Evolutionary conservation across 2,113 vertebrate genomes (phyloP).

Genomic region (Calidris pugnax): DNA sequence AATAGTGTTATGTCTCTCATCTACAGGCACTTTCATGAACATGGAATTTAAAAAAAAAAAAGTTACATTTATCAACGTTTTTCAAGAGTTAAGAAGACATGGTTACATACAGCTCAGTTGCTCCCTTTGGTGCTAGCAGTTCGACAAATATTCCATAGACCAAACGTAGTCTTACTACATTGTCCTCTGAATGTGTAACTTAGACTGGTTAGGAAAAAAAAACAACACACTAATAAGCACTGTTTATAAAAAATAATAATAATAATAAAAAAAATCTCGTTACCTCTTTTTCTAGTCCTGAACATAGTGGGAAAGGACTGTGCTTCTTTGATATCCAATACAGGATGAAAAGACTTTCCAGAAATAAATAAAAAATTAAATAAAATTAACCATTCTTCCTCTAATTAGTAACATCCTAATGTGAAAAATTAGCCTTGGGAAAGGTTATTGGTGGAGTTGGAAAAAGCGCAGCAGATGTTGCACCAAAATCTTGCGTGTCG

Average conservation of each 20-base stretch:
- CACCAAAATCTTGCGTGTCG: slow-evolving; percentile 1
- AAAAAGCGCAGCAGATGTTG: not conserved
- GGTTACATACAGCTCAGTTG: slow-evolving; percentile 35
- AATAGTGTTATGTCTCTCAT: slow-evolving; percentile 66
- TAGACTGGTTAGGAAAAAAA: slow-evolving; percentile 46
- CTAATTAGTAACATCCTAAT: not conserved
- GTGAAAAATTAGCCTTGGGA: not conserved
- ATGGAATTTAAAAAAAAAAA: slow-evolving; percentile 31
- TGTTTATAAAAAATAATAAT: slow-evolving; percentile 32
- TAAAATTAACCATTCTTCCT: not conserved
- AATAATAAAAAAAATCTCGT: slow-evolving; percentile 23
- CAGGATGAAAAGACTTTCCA: slow-evolving; percentile 13
- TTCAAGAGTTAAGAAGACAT: not conserved
- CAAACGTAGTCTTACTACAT: slow-evolving; percentile 55
- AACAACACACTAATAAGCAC: slow-evolving; percentile 46
- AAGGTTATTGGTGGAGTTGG: not conserved
- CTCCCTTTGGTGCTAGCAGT: slow-evolving; percentile 76
- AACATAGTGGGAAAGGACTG: slow-evolving; percentile 11
- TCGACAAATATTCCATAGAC: slow-evolving; percentile 57
- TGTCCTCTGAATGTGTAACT: slow-evolving; percentile 68
- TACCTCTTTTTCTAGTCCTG: slow-evolving; percentile 62
- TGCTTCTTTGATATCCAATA: slow-evolving; percentile 30
- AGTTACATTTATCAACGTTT: slow-evolving; percentile 7
- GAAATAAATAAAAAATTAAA: not conserved
- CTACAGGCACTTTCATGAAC: slow-evolving; percentile 71